Conservation (phyloP, 1,140 invertebrate genomes). For the Papilio glaucus region DNA sequence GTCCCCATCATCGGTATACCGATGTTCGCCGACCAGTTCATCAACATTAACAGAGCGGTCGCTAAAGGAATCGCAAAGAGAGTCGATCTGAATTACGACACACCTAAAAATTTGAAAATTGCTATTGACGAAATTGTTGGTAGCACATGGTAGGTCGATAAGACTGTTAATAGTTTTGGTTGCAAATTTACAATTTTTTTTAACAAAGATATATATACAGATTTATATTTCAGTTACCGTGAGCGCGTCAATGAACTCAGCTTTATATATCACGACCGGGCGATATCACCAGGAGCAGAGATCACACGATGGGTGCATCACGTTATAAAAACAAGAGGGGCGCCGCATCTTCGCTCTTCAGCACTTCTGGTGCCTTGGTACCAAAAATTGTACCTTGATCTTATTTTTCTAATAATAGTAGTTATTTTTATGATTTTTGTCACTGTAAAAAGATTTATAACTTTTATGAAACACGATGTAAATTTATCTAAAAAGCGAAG, state of each 20-base stretch:
- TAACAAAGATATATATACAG: too few species aligned
- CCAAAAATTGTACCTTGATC: slow-evolving; percentile 58
- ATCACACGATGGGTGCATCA: slow-evolving; percentile 64
- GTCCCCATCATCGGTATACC: slow-evolving; percentile 88
- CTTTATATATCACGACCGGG: slow-evolving; percentile 59
- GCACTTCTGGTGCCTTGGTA: slow-evolving; percentile 55
- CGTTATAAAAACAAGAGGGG: slow-evolving; percentile 58
- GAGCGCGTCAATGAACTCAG: slow-evolving; percentile 51
- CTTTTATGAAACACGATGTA: background rate
- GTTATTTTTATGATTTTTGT: background rate
- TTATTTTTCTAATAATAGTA: slow-evolving; percentile 39
- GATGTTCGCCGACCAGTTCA: slow-evolving; percentile 86
- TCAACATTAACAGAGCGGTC: slow-evolving; percentile 70
- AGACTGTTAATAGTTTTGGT: too few species aligned
- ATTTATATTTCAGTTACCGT: slow-evolving; percentile 49
- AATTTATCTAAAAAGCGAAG: slow-evolving; percentile 11
- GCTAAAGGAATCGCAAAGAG: slow-evolving; percentile 52
- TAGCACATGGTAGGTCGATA: slow-evolving; percentile 41
- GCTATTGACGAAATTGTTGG: slow-evolving; percentile 49
- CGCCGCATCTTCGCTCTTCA: slow-evolving; percentile 59
- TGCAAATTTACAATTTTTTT: too few species aligned
- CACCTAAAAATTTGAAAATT: slow-evolving; percentile 41
- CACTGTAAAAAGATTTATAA: background rate
- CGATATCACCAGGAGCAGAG: slow-evolving; percentile 53
- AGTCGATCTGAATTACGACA: slow-evolving; percentile 44